phyloP scores from a whole-genome alignment of 2,113 vertebrate genomes.

The Eptesicus fuscus region DNA sequence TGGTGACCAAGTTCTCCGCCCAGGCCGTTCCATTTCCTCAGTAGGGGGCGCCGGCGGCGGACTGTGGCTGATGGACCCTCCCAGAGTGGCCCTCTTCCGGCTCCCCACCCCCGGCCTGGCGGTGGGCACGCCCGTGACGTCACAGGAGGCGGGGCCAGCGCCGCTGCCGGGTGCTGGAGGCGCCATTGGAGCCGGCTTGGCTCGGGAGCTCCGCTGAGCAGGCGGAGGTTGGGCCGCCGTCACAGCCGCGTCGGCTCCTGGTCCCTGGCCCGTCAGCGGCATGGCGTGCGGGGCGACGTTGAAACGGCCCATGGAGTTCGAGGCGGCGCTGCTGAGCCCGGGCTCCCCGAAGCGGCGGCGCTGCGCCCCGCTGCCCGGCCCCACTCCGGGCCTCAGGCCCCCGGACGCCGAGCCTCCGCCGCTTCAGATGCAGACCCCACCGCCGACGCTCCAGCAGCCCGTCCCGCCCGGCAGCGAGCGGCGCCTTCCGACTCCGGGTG shows the following conservation, averaged over 20 bases:
- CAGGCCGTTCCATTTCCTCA: conserved; percentile 52
- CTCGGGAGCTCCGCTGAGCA: conserved; percentile 50
- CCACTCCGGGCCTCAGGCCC: conserved; percentile 85
- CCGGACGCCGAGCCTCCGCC: conserved; percentile 81
- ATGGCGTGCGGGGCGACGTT: conserved; percentile 93
- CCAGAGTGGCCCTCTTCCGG: conserved; percentile 50
- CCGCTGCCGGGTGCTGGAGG: conserved; percentile 66
- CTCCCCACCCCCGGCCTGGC: not conserved
- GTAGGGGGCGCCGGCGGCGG: not conserved
- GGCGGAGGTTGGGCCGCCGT: not conserved
- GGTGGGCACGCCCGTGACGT: conserved; percentile 46
- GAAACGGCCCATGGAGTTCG: conserved; percentile 93
- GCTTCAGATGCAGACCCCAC: conserved; percentile 54
- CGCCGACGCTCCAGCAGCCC: conserved; percentile 41
- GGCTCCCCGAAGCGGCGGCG: conserved; percentile 91
- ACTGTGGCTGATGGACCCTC: not conserved
- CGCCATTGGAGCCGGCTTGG: conserved; percentile 70
- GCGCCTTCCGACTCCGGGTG: conserved; percentile 74
- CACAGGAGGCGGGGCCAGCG: conserved; percentile 41
- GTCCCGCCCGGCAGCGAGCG: conserved; percentile 66
- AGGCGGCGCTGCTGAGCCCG: conserved; percentile 92
- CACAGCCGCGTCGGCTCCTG: not conserved
- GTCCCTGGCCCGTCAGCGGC: conserved; percentile 43
- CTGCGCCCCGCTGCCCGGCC: conserved; percentile 89
- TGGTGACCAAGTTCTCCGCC: conserved; percentile 63